Percentiles rank a stretch among this genome's conserved stretches.
phyloP scores from a whole-genome alignment of 2,888 invertebrate genomes.

The Chaetogeoica ovagalla region DNA sequence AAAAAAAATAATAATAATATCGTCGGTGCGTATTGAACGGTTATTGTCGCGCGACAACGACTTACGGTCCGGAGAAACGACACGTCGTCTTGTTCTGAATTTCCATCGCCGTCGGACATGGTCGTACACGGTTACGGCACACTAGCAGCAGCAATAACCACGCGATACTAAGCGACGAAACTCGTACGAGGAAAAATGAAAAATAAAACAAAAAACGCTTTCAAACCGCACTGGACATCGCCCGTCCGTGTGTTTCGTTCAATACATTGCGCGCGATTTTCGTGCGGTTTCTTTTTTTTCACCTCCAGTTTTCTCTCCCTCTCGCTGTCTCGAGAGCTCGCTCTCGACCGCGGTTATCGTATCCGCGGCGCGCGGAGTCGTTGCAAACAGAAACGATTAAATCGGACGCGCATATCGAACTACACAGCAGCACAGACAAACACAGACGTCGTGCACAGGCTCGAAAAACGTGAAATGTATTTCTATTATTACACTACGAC shows the following conservation, averaged over 20 bases:
- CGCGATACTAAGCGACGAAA: too few relatives aligned
- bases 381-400: neutral
- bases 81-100: slow-evolving; percentile 99
- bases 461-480: slow-evolving; percentile 21
- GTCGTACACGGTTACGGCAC: too few relatives aligned
- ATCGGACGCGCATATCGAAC: neutral
- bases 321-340: neutral
- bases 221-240: neutral
- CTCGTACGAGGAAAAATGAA: too few relatives aligned
- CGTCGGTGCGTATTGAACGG: too few relatives aligned
- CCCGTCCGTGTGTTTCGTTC: neutral
- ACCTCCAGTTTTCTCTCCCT: neutral
- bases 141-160: neutral
- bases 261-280: neutral
- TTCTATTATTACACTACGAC: slow-evolving; percentile 39
- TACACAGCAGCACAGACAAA: neutral
- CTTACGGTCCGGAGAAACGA: slow-evolving; percentile 98
- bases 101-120: slow-evolving; percentile 93
- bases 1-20: neutral
- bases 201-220: neutral
- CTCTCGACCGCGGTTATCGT: neutral
- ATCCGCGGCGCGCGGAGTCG: neutral
- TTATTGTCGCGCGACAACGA: neutral
- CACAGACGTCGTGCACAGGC: slow-evolving; percentile 1
- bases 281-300: neutral